phyloP scores from a whole-genome alignment of 64 coral and sea anemone species.

The Actinia tenebrosa region DNA sequence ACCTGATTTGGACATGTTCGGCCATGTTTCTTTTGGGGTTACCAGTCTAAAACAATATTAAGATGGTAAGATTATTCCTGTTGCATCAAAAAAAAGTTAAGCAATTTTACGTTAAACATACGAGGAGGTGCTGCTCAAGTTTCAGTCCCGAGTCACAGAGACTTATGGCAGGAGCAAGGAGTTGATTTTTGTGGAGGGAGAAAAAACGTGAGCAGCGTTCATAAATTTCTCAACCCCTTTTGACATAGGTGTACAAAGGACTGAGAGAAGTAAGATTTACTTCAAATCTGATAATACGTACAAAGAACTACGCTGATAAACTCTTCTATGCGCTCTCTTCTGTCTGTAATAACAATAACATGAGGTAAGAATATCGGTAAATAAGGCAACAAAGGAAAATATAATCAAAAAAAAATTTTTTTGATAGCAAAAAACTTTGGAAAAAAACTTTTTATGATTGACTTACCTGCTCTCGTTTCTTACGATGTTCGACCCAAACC shows the following conservation, averaged over 20 bases:
- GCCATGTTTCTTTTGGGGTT: slow-evolving; percentile 73
- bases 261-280: background rate
- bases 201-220: too few species aligned
- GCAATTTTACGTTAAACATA: too few species aligned
- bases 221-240: too few species aligned
- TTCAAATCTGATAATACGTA: background rate
- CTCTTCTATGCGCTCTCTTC: slow-evolving; percentile 55
- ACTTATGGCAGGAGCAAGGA: too few species aligned
- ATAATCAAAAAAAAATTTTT: too few species aligned
- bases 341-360: slow-evolving; percentile 44
- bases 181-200: too few species aligned
- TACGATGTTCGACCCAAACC: slow-evolving; percentile 85
- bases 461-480: slow-evolving; percentile 70
- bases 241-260: background rate
- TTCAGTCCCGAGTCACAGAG: too few species aligned
- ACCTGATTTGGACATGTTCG: slow-evolving; percentile 87
- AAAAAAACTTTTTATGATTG: background rate
- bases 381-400: background rate
- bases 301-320: slow-evolving; percentile 74
- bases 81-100: too few species aligned
- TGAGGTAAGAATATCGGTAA: background rate
- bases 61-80: background rate
- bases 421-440: too few species aligned
- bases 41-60: slow-evolving; percentile 53
- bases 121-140: too few species aligned